Conservation (phyloP, 2,888 invertebrate genomes). For the Trachelus tabidus region DNA sequence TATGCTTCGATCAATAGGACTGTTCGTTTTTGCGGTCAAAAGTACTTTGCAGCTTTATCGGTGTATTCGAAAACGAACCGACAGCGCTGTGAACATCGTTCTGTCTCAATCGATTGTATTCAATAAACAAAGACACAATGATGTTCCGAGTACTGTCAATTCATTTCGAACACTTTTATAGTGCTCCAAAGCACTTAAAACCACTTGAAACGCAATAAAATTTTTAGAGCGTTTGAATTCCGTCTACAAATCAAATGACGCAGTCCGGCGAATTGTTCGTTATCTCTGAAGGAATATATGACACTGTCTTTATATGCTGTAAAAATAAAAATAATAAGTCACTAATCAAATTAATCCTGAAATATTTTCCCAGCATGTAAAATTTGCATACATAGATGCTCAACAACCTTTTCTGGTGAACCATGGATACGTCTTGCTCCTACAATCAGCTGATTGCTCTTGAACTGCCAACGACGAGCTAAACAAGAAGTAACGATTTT, state of each 20-base stretch:
- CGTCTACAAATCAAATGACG: neutral
- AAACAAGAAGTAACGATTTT: conserved; percentile 18
- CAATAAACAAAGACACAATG: neutral
- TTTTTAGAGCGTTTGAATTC: neutral
- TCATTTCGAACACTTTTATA: neutral
- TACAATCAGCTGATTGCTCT: conserved; percentile 25
- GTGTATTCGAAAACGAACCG: neutral
- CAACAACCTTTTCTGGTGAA: neutral
- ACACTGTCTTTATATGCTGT: neutral
- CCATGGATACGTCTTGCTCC: neutral
- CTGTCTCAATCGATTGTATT: neutral
- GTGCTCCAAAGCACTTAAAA: neutral
- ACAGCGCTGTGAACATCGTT: neutral
- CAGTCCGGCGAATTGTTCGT: neutral
- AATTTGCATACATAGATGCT: neutral
- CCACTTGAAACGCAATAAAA: neutral
- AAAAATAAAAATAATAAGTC: neutral
- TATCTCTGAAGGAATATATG: neutral
- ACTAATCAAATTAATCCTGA: neutral
- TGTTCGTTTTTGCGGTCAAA: neutral
- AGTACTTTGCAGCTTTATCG: neutral
- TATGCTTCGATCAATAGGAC: no score
- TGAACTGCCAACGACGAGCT: conserved; percentile 14
- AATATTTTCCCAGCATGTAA: neutral
- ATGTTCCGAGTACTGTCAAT: neutral